Conservation (phyloP, 1,140 invertebrate genomes). For the Frieseomelitta varia region DNA sequence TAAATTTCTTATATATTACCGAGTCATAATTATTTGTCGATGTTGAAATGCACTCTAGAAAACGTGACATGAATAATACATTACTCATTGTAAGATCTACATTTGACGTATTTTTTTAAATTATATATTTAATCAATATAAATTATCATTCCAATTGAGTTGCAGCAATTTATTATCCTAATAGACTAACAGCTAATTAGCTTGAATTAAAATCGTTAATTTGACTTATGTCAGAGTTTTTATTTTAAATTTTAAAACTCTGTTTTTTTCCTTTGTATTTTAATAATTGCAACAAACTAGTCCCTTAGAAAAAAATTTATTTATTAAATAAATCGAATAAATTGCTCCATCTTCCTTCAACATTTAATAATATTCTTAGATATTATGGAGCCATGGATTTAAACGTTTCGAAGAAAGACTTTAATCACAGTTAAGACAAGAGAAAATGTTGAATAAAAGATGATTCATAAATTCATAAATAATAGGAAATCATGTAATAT, state of each 20-base stretch:
- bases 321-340: slow-evolving; percentile 45
- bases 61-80: slow-evolving; percentile 11
- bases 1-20: slow-evolving; percentile 25
- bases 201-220: slow-evolving; percentile 18
- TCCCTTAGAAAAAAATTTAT: slow-evolving; percentile 25
- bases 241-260: neutral
- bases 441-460: slow-evolving; percentile 41
- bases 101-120: slow-evolving; percentile 32
- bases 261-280: neutral
- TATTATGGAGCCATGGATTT: slow-evolving; percentile 10
- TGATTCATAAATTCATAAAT: slow-evolving; percentile 40
- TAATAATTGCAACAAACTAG: slow-evolving; percentile 20
- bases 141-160: slow-evolving; percentile 4
- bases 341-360: slow-evolving; percentile 20
- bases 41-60: slow-evolving; percentile 33
- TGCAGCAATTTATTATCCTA: slow-evolving; percentile 39
- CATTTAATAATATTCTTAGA: slow-evolving; percentile 19
- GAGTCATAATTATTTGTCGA: slow-evolving; percentile 14
- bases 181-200: slow-evolving; percentile 25
- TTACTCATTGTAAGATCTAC: slow-evolving; percentile 13
- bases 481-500: slow-evolving; percentile 41
- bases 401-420: slow-evolving; percentile 27
- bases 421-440: slow-evolving; percentile 53
- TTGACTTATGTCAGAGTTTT: slow-evolving; percentile 8
- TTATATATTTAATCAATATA: slow-evolving; percentile 24